Conservation (phyloP, 2,113 vertebrate genomes). For the Chamaetylas fuelleborni region DNA sequence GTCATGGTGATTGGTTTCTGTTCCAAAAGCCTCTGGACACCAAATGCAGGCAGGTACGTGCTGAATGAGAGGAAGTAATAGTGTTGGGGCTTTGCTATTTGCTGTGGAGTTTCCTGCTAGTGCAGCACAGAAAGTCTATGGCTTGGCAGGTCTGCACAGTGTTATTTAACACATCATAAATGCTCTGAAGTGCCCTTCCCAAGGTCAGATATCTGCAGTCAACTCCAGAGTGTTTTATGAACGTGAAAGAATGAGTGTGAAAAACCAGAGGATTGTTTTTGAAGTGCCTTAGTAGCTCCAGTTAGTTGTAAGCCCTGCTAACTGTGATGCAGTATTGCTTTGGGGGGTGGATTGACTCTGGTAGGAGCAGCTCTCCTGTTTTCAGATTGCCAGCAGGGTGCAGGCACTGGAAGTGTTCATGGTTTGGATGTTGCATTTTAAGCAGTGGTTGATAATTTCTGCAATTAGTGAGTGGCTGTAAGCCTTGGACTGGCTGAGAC, state of each 20-base stretch:
- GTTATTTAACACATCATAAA: conserved; percentile 33
- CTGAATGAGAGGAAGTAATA: not conserved
- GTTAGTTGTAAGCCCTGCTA: not conserved
- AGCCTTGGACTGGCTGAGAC: rapidly evolving
- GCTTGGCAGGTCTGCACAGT: not conserved
- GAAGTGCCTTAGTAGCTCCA: not conserved
- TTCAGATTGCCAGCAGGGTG: not conserved
- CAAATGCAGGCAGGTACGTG: not conserved
- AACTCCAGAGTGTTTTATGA: not conserved
- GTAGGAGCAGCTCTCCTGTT: not conserved
- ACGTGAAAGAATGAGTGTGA: not conserved
- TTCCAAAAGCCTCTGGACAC: not conserved
- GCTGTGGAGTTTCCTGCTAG: not conserved
- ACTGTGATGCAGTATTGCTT: not conserved
- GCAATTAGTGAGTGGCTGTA: not conserved
- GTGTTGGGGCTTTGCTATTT: not conserved
- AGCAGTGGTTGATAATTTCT: not conserved
- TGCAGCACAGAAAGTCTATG: rapidly evolving
- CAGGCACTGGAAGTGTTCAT: not conserved
- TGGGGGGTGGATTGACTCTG: not conserved
- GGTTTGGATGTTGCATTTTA: not conserved
- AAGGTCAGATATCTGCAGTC: not conserved
- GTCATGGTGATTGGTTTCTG: not conserved
- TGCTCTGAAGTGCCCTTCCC: not conserved
- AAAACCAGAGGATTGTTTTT: not conserved